phyloP scores from a whole-genome alignment of 1,140 invertebrate species.

The Delia radicum region DNA sequence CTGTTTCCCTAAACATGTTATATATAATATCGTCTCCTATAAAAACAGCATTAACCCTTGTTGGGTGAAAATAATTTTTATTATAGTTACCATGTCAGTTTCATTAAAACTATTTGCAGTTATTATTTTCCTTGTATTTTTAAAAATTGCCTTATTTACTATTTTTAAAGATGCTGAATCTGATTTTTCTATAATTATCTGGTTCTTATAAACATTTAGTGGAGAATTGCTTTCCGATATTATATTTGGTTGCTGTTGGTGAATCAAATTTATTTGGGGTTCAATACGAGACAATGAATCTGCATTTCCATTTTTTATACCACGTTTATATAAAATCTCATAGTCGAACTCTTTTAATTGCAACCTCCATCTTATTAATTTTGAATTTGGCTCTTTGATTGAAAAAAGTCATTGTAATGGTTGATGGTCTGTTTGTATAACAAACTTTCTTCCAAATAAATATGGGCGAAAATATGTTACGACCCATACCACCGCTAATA shows the following conservation, averaged over 20 bases:
- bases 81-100: not conserved
- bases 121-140: slow-evolving; percentile 11
- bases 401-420: slow-evolving; percentile 1
- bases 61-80: slow-evolving; percentile 7
- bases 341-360: slow-evolving; percentile 23
- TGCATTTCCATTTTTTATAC: slow-evolving; percentile 18
- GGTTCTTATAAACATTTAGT: not conserved
- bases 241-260: not conserved
- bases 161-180: not conserved
- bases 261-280: not conserved
- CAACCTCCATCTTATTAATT: slow-evolving; percentile 13
- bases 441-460: slow-evolving; percentile 19
- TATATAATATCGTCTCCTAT: not conserved
- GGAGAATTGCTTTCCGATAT: not conserved
- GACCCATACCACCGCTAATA: slow-evolving; percentile 12
- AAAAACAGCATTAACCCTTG: not conserved
- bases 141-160: not conserved
- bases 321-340: slow-evolving; percentile 23
- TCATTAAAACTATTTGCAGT: not conserved
- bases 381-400: slow-evolving; percentile 29
- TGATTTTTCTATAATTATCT: not conserved
- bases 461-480: slow-evolving; percentile 20
- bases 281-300: slow-evolving; percentile 9
- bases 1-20: not conserved
- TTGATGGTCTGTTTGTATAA: slow-evolving; percentile 11